Conservation (phyloP, 2,888 invertebrate species). For the Pardosa pseudoannulata region DNA sequence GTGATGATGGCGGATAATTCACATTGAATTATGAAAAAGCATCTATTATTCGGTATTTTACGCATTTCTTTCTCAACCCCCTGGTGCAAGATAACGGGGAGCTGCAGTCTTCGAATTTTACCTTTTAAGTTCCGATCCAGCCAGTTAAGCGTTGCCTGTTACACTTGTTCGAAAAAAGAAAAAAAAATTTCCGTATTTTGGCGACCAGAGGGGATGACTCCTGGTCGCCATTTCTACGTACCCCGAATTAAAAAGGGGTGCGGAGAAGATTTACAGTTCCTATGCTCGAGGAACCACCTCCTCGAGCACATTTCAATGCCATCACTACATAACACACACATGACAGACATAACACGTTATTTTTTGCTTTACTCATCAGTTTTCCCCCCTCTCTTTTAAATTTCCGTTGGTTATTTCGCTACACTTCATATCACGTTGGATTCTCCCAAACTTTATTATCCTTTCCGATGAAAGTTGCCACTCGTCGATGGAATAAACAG, state of each 20-base stretch:
- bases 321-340: conserved; percentile 47
- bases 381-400: too few relatives aligned
- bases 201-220: conserved; percentile 32
- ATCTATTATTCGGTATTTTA: too few relatives aligned
- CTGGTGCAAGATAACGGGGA: too few relatives aligned
- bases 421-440: too few relatives aligned
- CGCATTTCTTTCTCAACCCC: too few relatives aligned
- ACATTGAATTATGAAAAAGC: too few relatives aligned
- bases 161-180: conserved; percentile 58
- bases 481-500: too few relatives aligned
- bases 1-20: too few relatives aligned
- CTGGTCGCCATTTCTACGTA: conserved; percentile 40
- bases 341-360: background rate
- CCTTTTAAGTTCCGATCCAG: background rate
- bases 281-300: conserved; percentile 45
- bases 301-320: conserved; percentile 60
- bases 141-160: conserved; percentile 57
- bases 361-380: too few relatives aligned
- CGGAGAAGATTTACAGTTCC: conserved; percentile 64
- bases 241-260: conserved; percentile 19
- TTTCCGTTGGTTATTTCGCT: too few relatives aligned
- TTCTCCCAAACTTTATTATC: too few relatives aligned
- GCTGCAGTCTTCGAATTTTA: background rate
- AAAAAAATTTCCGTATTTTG: conserved; percentile 48
- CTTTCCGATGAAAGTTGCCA: too few relatives aligned